Conservation (phyloP, 2,888 invertebrate species). For the Rhagonycha fulva region DNA sequence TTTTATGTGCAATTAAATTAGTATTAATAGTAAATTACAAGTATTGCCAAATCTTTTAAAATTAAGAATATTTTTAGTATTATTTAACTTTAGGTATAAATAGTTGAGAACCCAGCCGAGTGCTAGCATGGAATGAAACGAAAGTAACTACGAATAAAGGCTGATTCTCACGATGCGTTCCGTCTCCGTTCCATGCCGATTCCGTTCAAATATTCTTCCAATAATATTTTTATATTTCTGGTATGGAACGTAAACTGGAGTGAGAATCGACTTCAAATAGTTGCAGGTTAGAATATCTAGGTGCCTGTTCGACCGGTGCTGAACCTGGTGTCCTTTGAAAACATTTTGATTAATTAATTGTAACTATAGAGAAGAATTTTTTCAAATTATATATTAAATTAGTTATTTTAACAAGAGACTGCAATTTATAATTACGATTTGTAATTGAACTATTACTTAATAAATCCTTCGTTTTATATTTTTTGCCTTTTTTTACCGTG, state of each 20-base stretch:
- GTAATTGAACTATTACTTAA: not conserved
- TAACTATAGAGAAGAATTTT: not conserved
- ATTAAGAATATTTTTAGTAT: conserved; percentile 10
- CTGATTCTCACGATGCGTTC: too few relatives aligned
- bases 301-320: too few relatives aligned
- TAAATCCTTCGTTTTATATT: not conserved
- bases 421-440: conserved; percentile 10
- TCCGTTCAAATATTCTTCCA: too few relatives aligned
- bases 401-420: conserved; percentile 13
- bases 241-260: too few relatives aligned
- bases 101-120: not conserved
- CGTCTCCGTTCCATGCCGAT: too few relatives aligned
- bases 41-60: conserved; percentile 20
- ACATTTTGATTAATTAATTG: not conserved
- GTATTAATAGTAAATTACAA: conserved; percentile 4
- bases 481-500: too few relatives aligned
- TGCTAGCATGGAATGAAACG: too few relatives aligned
- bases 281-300: too few relatives aligned
- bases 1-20: not conserved
- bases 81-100: not conserved
- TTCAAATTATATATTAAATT: not conserved
- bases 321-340: not conserved
- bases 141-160: too few relatives aligned
- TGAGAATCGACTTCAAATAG: too few relatives aligned
- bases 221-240: too few relatives aligned